Conservation (phyloP, 2,888 invertebrate genomes). For the Sphaeridia pumilis region DNA sequence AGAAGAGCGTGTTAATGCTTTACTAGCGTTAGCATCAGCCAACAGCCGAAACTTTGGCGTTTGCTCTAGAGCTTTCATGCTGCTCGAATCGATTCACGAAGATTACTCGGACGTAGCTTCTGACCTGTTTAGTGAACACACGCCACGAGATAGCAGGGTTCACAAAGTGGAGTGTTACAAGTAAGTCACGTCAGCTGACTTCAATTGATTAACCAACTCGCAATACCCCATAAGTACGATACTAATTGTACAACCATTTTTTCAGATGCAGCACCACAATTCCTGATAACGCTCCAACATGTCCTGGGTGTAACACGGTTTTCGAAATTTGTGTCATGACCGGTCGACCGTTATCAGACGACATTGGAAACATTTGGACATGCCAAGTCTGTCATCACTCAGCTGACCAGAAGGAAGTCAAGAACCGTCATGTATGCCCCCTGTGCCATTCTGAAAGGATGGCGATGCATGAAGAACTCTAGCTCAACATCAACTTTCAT, state of each 20-base stretch:
- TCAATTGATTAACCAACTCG: too few species aligned
- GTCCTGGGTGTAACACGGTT: slow-evolving; percentile 14
- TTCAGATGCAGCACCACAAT: slow-evolving; percentile 14
- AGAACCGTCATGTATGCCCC: slow-evolving; percentile 70
- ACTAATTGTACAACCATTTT: too few species aligned
- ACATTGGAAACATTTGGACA: slow-evolving; percentile 48
- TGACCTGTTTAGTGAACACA: slow-evolving; percentile 77
- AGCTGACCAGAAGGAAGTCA: slow-evolving; percentile 72
- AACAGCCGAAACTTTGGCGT: slow-evolving; percentile 63
- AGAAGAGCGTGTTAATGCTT: slow-evolving; percentile 57
- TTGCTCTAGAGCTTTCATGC: slow-evolving; percentile 89
- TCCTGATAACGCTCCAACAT: slow-evolving; percentile 10
- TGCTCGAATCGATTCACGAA: slow-evolving; percentile 62
- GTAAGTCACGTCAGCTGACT: too few species aligned
- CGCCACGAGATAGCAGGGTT: slow-evolving; percentile 56
- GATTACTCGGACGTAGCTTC: slow-evolving; percentile 75
- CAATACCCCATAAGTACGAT: too few species aligned
- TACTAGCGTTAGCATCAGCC: slow-evolving; percentile 52
- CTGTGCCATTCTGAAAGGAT: slow-evolving; percentile 58
- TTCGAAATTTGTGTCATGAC: slow-evolving; percentile 15
- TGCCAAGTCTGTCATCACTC: slow-evolving; percentile 68
- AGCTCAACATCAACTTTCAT: too few species aligned
- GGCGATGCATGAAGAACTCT: not conserved
- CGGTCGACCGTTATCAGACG: slow-evolving; percentile 45
- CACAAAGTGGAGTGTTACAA: slow-evolving; percentile 16